Evolutionary conservation across 2,113 vertebrate genomes (phyloP).

Genomic region (Grus americana): DNA sequence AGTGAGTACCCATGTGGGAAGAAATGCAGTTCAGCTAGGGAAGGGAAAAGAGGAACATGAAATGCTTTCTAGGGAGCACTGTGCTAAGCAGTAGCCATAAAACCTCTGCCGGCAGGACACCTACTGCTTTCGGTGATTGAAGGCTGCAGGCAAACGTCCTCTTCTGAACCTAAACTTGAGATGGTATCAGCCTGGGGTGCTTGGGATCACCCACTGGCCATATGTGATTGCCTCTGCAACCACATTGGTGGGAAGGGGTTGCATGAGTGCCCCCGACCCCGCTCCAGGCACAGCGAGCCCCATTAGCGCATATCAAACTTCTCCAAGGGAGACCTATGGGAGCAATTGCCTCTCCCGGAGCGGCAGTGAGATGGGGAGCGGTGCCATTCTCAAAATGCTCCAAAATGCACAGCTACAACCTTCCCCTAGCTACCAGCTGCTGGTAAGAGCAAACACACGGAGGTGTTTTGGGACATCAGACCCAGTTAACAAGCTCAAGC

Average conservation of each 20-base stretch:
- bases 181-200: background rate
- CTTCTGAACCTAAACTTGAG: background rate
- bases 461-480: background rate
- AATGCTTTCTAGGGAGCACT: background rate
- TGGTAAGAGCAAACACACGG: background rate
- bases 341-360: background rate
- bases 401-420: background rate
- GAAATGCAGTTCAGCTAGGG: background rate
- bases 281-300: background rate
- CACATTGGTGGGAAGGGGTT: background rate
- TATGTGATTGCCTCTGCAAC: background rate
- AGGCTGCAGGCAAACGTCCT: background rate
- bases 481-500: background rate
- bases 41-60: background rate
- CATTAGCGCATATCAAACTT: background rate
- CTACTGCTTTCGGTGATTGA: constrained; percentile 6
- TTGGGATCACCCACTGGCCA: background rate
- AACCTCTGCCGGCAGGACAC: background rate
- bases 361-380: background rate
- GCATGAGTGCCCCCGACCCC: background rate
- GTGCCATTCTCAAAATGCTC: background rate
- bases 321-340: background rate
- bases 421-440: background rate
- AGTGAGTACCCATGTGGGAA: background rate
- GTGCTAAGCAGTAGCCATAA: background rate